Percentiles rank a stretch among this genome's conserved stretches.
phyloP scores from a whole-genome alignment of 2,113 vertebrate species.

The Myocastor coypus region DNA sequence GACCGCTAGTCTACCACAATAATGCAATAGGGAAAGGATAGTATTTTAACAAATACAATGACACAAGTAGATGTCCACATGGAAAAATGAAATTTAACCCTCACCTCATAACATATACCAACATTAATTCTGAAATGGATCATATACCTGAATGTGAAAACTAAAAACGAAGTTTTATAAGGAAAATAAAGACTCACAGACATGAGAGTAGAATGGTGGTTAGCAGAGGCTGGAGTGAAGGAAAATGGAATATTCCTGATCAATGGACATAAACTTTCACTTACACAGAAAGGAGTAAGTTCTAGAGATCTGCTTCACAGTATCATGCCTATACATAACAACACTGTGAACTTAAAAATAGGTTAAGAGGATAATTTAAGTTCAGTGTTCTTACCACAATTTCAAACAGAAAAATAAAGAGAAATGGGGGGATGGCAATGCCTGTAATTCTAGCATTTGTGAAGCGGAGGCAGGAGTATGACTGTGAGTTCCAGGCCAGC shows the following conservation, averaged over 20 bases:
- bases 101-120: background rate
- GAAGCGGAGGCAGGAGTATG: background rate
- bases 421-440: fast-evolving
- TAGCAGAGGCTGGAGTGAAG: background rate
- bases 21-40: background rate
- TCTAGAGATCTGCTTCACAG: background rate
- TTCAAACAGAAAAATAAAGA: background rate
- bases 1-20: background rate
- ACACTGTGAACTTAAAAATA: background rate
- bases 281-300: background rate
- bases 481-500: background rate
- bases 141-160: background rate
- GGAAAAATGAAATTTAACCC: background rate
- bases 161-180: background rate
- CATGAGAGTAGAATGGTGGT: background rate
- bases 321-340: background rate
- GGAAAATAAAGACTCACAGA: background rate
- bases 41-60: background rate
- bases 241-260: background rate
- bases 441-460: background rate
- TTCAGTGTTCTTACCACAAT: background rate
- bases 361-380: background rate
- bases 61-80: background rate
- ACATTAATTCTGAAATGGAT: background rate
- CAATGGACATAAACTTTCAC: background rate